These are phyloP conservation scores for Scaptomyza reducta DNA, from an alignment of 2,888 invertebrate species.

Conservation along the genomic window DNA sequence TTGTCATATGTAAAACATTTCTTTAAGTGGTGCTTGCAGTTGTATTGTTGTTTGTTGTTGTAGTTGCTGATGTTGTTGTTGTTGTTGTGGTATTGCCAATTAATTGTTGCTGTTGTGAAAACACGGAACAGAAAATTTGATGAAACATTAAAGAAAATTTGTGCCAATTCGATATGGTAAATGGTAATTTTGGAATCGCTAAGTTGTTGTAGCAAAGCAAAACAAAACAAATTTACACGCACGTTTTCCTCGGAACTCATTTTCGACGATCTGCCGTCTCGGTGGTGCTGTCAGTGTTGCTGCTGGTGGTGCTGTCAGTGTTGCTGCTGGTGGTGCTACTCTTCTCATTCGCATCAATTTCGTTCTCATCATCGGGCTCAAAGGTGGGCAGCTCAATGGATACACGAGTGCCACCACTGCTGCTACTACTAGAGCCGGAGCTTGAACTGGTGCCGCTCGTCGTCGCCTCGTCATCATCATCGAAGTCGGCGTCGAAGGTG, in stretches of 20 bases:
- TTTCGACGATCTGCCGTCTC: conserved; percentile 22
- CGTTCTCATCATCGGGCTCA: conserved; percentile 88
- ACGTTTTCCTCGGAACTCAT: conserved; percentile 30
- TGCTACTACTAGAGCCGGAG: conserved; percentile 28
- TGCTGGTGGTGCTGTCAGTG: conserved; percentile 1
- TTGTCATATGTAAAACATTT: conserved; percentile 10
- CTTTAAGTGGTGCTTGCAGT: conserved; percentile 20
- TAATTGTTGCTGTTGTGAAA: conserved; percentile 43
- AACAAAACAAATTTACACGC: conserved; percentile 59
- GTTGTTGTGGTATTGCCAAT: conserved; percentile 48
- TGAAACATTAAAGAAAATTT: conserved; percentile 24
- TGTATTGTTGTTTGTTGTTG: conserved; percentile 27
- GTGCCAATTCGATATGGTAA: conserved; percentile 20
- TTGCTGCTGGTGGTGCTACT: conserved; percentile 24
- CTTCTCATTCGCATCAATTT: conserved; percentile 81
- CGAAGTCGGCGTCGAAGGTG: conserved; percentile 85
- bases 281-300: conserved; percentile 22
- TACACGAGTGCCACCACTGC: conserved; percentile 85
- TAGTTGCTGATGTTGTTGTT: conserved; percentile 26
- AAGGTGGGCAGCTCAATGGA: conserved; percentile 88
- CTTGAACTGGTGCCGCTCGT: conserved; percentile 33
- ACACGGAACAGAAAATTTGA: conserved; percentile 44
- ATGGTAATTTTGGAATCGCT: conserved; percentile 18
- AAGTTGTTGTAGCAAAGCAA: conserved; percentile 76
- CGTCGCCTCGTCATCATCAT: conserved; percentile 84